Conservation (phyloP, 2,888 invertebrate species). For the Eustalomyia histrio region DNA sequence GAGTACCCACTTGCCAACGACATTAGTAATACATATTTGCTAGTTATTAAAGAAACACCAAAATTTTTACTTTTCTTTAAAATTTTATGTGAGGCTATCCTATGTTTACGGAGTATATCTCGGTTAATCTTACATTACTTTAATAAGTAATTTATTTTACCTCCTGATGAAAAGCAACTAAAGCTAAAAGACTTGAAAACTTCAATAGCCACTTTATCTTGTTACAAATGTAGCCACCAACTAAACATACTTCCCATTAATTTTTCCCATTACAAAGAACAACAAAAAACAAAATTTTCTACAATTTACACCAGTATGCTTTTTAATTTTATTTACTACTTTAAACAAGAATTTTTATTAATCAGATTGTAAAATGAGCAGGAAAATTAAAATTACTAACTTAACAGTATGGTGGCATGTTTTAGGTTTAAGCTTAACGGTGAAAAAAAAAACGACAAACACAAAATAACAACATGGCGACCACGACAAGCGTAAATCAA, state of each 20-base stretch:
- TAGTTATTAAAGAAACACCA: too few relatives aligned
- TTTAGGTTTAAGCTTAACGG: slow-evolving; percentile 37
- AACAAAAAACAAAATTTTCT: not conserved
- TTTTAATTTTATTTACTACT: slow-evolving; percentile 31
- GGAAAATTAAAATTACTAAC: slow-evolving; percentile 58
- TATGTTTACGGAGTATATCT: too few relatives aligned
- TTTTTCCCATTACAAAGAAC: not conserved
- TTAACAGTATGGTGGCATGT: slow-evolving; percentile 62
- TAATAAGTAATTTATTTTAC: too few relatives aligned
- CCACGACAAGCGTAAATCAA: slow-evolving; percentile 55
- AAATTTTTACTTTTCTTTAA: too few relatives aligned
- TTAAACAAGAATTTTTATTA: slow-evolving; percentile 57
- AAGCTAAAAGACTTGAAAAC: too few relatives aligned
- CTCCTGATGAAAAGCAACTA: too few relatives aligned
- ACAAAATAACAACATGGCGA: slow-evolving; percentile 43
- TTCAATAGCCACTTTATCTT: too few relatives aligned
- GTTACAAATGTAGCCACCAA: not conserved
- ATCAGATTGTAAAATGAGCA: slow-evolving; percentile 65
- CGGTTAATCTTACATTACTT: too few relatives aligned
- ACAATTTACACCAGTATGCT: slow-evolving; percentile 27
- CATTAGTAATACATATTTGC: too few relatives aligned
- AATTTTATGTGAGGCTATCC: too few relatives aligned
- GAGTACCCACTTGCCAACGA: too few relatives aligned
- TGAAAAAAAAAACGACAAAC: slow-evolving; percentile 8
- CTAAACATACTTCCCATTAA: not conserved